phyloP scores from a whole-genome alignment of 2,113 vertebrate genomes.

The Pantherophis guttatus region DNA sequence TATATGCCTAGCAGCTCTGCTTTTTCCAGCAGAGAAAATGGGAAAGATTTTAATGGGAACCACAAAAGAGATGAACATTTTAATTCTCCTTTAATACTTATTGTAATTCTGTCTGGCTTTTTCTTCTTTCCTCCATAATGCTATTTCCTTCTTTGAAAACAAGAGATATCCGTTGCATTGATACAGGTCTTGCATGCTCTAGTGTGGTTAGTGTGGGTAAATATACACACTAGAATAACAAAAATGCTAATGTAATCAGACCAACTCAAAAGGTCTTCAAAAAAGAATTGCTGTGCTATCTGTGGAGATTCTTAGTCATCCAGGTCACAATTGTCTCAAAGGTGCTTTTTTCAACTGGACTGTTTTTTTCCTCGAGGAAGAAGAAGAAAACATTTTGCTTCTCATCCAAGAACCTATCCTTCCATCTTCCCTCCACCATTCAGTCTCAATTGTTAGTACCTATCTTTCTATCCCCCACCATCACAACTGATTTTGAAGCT shows the following conservation, averaged over 20 bases:
- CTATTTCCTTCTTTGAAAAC: background rate
- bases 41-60: background rate
- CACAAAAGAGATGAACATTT: background rate
- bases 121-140: background rate
- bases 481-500: background rate
- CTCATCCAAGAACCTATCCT: background rate
- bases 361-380: background rate
- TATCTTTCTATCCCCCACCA: background rate
- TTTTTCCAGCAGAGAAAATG: background rate
- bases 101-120: background rate
- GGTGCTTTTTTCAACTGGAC: background rate
- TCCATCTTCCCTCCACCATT: background rate
- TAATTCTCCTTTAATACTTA: background rate
- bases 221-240: background rate
- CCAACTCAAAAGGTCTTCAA: background rate
- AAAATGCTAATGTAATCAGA: background rate
- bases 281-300: background rate
- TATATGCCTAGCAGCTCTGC: background rate
- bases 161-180: background rate
- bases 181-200: background rate
- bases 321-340: background rate
- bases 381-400: background rate
- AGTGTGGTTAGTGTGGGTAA: background rate
- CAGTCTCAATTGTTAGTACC: background rate
- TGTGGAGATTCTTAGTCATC: background rate